Conservation (phyloP, 2,113 vertebrate genomes). For the Microcebus lehilahytsara region DNA sequence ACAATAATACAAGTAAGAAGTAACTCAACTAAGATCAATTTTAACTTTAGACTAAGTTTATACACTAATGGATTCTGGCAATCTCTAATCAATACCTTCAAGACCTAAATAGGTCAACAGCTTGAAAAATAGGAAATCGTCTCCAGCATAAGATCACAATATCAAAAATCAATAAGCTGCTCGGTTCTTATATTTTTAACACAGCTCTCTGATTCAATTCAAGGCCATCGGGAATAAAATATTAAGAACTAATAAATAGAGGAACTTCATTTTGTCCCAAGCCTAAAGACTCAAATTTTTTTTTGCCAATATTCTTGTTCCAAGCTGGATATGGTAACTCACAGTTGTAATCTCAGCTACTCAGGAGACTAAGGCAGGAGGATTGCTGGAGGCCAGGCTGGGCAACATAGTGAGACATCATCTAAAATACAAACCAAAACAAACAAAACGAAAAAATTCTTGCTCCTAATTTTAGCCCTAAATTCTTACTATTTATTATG, state of each 20-base stretch:
- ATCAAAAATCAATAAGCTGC: constrained; percentile 8
- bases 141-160: not conserved
- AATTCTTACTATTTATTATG: not conserved
- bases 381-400: no score
- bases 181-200: not conserved
- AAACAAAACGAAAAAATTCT: not conserved
- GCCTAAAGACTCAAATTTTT: not conserved
- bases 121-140: not conserved
- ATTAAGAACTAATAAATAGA: not conserved
- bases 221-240: not conserved
- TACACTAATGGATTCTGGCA: not conserved
- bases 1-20: not conserved
- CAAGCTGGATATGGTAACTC: no score
- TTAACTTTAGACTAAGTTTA: not conserved
- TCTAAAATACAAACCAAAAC: no score
- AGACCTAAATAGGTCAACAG: not conserved
- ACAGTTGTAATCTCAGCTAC: no score
- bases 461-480: not conserved
- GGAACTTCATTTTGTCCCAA: not conserved
- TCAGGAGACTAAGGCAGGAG: no score
- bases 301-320: not conserved
- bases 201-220: not conserved
- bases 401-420: no score
- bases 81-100: not conserved
- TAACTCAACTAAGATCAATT: not conserved